These are phyloP conservation scores for Leistus spinibarbis DNA, from an alignment of 2,888 invertebrate species.

Conservation along the genomic window DNA sequence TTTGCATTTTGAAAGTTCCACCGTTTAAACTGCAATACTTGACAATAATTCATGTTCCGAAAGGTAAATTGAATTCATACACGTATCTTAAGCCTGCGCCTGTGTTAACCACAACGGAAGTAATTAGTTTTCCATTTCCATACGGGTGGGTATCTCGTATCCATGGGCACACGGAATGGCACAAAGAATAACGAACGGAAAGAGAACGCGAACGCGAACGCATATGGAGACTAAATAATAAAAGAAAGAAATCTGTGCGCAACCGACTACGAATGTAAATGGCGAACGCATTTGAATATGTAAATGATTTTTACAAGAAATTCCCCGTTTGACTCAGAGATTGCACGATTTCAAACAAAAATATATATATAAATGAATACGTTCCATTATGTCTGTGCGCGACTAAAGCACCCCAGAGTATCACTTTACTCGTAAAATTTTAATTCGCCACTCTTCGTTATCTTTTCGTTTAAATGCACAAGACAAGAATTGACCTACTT, in stretches of 20 bases:
- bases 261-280: neutral
- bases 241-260: neutral
- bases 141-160: neutral
- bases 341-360: neutral
- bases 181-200: neutral
- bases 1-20: conserved; percentile 30
- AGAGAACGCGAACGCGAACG: neutral
- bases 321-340: neutral
- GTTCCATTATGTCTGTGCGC: neutral
- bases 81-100: neutral
- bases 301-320: conserved; percentile 9
- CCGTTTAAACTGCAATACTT: neutral
- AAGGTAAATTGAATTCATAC: neutral
- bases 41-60: conserved; percentile 15
- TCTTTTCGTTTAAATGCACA: neutral
- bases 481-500: neutral
- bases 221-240: neutral
- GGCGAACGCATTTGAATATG: conserved; percentile 10
- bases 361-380: neutral
- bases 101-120: neutral
- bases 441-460: neutral
- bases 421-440: neutral
- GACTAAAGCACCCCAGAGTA: neutral
- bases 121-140: neutral
- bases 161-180: neutral